These are phyloP conservation scores for Bubalus kerabau DNA, from an alignment of 2,113 vertebrate genomes.

Conservation along the genomic window DNA sequence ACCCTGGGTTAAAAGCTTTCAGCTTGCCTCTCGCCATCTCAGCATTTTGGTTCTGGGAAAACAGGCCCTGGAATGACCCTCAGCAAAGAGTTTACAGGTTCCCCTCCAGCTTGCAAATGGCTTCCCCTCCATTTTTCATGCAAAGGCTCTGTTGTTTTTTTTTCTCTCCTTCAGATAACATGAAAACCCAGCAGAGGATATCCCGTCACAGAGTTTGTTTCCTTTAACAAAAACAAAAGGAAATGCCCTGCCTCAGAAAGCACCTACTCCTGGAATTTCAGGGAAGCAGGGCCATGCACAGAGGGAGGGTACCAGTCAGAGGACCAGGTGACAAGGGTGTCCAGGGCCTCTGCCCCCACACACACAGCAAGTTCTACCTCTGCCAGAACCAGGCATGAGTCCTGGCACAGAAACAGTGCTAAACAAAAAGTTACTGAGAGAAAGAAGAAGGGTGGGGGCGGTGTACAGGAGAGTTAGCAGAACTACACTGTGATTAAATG, in stretches of 20 bases:
- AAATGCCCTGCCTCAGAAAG: slow-evolving; percentile 83
- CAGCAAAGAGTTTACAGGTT: background rate
- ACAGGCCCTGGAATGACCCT: background rate
- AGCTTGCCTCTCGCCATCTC: background rate
- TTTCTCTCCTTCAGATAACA: slow-evolving; percentile 60
- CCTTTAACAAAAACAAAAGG: slow-evolving; percentile 91
- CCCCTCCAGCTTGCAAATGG: background rate
- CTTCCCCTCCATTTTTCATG: slow-evolving; percentile 42
- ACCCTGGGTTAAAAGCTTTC: background rate
- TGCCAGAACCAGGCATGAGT: background rate
- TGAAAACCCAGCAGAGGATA: slow-evolving; percentile 87
- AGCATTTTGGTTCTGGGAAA: background rate
- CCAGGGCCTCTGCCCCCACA: background rate
- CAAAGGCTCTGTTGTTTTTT: background rate
- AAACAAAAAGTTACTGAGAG: background rate
- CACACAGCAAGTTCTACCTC: background rate
- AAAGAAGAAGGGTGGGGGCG: background rate
- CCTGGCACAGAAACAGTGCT: background rate
- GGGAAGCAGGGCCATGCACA: background rate
- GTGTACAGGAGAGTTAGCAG: background rate
- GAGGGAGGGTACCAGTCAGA: background rate
- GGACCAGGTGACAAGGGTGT: background rate
- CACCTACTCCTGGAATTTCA: slow-evolving; percentile 54
- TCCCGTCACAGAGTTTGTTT: slow-evolving; percentile 85
- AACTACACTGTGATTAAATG: background rate